A percentile compares a stretch with the other conserved stretches of the same genome.
phyloP scores from a whole-genome alignment of 2,113 vertebrate genomes.

The Girardinichthys multiradiatus region DNA sequence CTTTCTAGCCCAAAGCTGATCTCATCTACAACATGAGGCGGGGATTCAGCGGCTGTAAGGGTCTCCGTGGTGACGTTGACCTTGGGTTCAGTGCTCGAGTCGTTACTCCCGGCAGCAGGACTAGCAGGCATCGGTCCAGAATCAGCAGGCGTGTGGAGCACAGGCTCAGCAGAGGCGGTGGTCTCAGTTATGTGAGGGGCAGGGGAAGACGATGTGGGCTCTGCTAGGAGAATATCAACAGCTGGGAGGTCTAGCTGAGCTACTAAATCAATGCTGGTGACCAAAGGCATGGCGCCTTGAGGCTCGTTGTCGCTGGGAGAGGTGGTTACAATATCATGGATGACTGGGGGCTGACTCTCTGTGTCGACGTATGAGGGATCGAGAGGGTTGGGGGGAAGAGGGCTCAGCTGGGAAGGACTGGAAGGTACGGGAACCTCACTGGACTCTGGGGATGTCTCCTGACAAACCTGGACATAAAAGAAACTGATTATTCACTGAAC shows the following conservation, averaged over 20 bases:
- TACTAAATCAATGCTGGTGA: constrained; percentile 66
- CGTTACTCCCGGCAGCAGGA: constrained; percentile 17
- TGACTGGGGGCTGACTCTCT: constrained; percentile 79
- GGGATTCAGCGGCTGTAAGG: constrained; percentile 16
- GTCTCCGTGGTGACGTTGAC: constrained; percentile 52
- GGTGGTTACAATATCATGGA: constrained; percentile 78
- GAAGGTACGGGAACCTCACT: constrained; percentile 63
- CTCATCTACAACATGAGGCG: constrained; percentile 31
- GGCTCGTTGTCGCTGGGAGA: constrained; percentile 78
- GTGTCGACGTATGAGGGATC: constrained; percentile 52
- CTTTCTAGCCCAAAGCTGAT: constrained; percentile 28
- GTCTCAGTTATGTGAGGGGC: constrained; percentile 14
- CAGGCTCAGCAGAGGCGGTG: constrained; percentile 20
- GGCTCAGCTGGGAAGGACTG: constrained; percentile 54
- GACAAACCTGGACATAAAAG: constrained; percentile 72
- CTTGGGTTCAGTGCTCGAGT: constrained; percentile 20
- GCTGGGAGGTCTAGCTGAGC: constrained; percentile 48
- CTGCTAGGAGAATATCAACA: constrained; percentile 32
- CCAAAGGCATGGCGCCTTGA: constrained; percentile 70
- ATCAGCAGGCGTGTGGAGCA: constrained; percentile 39
- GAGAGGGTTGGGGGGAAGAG: constrained; percentile 29
- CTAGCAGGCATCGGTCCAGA: constrained; percentile 6
- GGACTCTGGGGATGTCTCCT: constrained; percentile 76
- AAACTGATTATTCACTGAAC: not conserved
- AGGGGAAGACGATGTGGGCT: constrained; percentile 37